Percentiles rank a stretch among this genome's conserved stretches.
These are phyloP conservation scores for Balearica regulorum DNA, from an alignment of 2,797 vertebrate species.

Conservation along the genomic window DNA sequence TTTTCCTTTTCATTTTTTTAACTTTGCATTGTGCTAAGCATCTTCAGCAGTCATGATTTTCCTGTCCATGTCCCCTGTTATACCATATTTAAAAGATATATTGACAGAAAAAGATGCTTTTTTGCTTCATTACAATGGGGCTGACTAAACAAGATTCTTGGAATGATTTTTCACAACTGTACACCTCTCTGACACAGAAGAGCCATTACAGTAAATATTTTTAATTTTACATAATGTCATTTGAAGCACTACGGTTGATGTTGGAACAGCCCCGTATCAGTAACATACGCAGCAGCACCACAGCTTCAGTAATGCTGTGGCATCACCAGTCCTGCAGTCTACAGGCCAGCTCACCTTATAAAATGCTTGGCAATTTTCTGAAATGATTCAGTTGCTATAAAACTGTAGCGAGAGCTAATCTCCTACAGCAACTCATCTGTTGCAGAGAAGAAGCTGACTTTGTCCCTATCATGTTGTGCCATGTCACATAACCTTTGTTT, in stretches of 20 bases:
- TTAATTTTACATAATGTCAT: background rate
- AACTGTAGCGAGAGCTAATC: conserved; percentile 36
- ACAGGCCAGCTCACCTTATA: background rate
- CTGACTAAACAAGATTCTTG: background rate
- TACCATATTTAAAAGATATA: background rate
- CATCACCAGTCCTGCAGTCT: background rate
- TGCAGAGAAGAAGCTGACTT: conserved; percentile 3
- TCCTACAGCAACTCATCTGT: conserved; percentile 21
- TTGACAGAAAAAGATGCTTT: background rate
- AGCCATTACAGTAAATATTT: background rate
- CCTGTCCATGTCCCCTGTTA: background rate
- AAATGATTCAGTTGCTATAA: background rate
- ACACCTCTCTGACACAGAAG: background rate
- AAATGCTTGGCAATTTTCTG: background rate
- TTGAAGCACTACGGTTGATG: background rate
- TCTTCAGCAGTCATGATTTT: background rate
- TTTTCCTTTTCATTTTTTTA: background rate
- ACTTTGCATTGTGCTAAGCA: background rate
- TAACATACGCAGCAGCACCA: background rate
- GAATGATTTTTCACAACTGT: background rate
- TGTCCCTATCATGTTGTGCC: background rate
- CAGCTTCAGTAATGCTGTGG: background rate
- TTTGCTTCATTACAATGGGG: background rate
- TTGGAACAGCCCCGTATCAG: background rate
- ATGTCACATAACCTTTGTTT: conserved; percentile 20